Evolutionary conservation across 2,888 invertebrate genomes (phyloP).

Genomic region (Abrostola triplasia): DNA sequence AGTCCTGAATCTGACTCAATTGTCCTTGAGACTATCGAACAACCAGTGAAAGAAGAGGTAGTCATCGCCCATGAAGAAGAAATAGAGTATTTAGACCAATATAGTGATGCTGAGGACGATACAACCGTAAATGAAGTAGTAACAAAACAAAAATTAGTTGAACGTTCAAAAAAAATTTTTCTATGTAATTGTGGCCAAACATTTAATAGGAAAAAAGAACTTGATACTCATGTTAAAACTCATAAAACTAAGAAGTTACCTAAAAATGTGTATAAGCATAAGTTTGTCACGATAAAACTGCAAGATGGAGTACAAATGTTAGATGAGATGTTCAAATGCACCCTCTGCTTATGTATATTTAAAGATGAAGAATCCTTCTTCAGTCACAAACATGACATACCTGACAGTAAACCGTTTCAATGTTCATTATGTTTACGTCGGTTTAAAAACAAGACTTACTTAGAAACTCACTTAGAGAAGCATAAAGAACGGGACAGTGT

Average conservation of each 20-base stretch:
- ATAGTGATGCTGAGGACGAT: slow-evolving; percentile 30
- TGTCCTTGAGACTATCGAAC: slow-evolving; percentile 4
- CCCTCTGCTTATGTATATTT: slow-evolving; percentile 24
- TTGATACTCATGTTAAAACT: slow-evolving; percentile 53
- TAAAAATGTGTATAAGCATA: slow-evolving; percentile 41
- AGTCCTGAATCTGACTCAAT: slow-evolving; percentile 5
- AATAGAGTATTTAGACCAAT: slow-evolving; percentile 41
- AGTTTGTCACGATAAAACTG: slow-evolving; percentile 34
- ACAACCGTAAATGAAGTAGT: slow-evolving; percentile 33
- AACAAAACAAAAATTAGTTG: slow-evolving; percentile 23
- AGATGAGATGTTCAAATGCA: slow-evolving; percentile 1
- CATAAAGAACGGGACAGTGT: slow-evolving; percentile 68
- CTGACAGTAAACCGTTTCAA: slow-evolving; percentile 49
- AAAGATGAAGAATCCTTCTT: slow-evolving; percentile 14
- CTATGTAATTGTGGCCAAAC: slow-evolving; percentile 48
- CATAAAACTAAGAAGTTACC: slow-evolving; percentile 27
- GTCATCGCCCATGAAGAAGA: slow-evolving; percentile 34
- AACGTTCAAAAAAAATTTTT: slow-evolving; percentile 28
- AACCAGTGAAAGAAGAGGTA: slow-evolving; percentile 38
- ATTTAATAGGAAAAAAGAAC: slow-evolving; percentile 47
- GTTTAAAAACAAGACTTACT: slow-evolving; percentile 73
- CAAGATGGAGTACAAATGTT: slow-evolving; percentile 21
- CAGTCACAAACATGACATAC: slow-evolving; percentile 31
- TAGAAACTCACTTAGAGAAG: slow-evolving; percentile 71
- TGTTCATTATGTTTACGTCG: slow-evolving; percentile 78